Percentiles rank a stretch among this genome's conserved stretches.
Evolutionary conservation across 1,140 invertebrate genomes (phyloP).

Genomic region (Antheraea pernyi): DNA sequence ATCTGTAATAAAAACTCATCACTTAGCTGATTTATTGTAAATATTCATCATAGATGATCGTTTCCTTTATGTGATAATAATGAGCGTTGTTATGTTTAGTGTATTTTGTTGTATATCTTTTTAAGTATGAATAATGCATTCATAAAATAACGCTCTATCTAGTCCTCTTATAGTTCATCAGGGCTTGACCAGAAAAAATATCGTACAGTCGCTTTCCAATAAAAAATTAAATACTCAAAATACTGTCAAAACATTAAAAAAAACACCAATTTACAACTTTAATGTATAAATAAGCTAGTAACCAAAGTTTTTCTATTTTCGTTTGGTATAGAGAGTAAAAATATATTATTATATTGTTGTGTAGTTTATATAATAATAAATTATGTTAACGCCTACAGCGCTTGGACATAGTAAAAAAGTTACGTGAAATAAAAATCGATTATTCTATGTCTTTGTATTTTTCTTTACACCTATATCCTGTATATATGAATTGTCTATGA

Average conservation of each 20-base stretch:
- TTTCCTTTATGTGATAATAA: conserved; percentile 14
- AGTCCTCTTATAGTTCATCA: background rate
- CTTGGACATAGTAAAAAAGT: conserved; percentile 63
- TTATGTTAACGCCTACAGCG: conserved; percentile 54
- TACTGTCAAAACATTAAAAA: background rate
- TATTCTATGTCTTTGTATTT: conserved; percentile 47
- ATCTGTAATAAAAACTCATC: conserved; percentile 8
- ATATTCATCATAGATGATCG: conserved; percentile 19
- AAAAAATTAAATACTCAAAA: background rate
- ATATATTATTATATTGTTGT: conserved; percentile 56
- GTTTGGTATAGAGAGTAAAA: conserved; percentile 49
- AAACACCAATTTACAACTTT: conserved; percentile 26
- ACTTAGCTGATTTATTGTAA: conserved; percentile 11
- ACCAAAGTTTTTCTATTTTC: conserved; percentile 73
- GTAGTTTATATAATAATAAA: conserved; percentile 53
- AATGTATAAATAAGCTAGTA: conserved; percentile 59
- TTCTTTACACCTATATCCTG: background rate
- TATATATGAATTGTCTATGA: no score
- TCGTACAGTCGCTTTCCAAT: background rate
- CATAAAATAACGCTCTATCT: background rate
- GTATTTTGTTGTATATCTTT: conserved; percentile 3
- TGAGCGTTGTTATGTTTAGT: conserved; percentile 8
- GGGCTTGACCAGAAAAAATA: background rate
- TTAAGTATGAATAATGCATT: conserved; percentile 5
- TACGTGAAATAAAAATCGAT: conserved; percentile 67